Conservation (phyloP, 2,113 vertebrate species). For the Ammospiza caudacuta region DNA sequence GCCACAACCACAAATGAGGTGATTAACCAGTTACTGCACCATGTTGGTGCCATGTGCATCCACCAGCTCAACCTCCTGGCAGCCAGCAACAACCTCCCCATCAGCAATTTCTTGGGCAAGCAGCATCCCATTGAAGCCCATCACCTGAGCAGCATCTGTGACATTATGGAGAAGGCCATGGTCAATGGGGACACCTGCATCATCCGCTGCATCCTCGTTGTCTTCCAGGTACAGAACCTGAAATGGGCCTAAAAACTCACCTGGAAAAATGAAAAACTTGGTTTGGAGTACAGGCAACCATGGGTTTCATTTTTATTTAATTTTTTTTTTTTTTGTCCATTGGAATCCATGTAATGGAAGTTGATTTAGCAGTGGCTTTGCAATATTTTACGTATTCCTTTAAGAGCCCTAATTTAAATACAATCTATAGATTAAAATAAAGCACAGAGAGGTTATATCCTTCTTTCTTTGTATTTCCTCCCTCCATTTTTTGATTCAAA, state of each 20-base stretch:
- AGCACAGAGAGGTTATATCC: background rate
- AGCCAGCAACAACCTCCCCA: constrained; percentile 86
- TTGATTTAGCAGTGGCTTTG: background rate
- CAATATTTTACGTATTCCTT: background rate
- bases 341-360: background rate
- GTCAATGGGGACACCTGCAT: constrained; percentile 94
- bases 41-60: constrained; percentile 98
- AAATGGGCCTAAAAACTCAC: background rate
- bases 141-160: constrained; percentile 96
- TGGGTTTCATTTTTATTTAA: background rate
- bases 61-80: constrained; percentile 96
- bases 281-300: background rate
- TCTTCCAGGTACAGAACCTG: constrained; percentile 87
- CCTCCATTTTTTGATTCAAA: background rate
- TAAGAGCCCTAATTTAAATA: background rate
- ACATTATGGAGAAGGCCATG: constrained; percentile 99
- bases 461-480: background rate
- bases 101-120: constrained; percentile 90
- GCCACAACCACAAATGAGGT: constrained; percentile 91
- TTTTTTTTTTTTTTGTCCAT: background rate
- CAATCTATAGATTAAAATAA: background rate
- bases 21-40: constrained; percentile 96
- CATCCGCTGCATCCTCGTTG: constrained; percentile 94
- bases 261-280: background rate
- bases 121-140: constrained; percentile 95